Conservation (phyloP, 2,888 invertebrate genomes). For the Lissocephala sabroskyi region DNA sequence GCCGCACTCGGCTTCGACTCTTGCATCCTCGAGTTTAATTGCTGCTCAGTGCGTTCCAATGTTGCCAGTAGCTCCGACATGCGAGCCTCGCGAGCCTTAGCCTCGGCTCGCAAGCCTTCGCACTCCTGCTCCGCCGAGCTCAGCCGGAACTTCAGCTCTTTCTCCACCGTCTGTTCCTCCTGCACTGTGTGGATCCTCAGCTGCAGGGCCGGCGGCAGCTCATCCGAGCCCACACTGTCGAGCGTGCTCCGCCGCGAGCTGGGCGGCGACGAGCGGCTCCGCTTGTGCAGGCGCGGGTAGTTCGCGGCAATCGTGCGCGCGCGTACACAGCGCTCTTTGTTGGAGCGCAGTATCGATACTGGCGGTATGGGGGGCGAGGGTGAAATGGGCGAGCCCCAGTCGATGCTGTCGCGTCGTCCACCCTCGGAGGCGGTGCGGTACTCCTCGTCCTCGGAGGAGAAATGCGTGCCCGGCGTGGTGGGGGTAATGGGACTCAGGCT, state of each 20-base stretch:
- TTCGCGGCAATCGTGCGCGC: slow-evolving; percentile 70
- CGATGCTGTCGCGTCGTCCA: slow-evolving; percentile 84
- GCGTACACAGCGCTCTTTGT: slow-evolving; percentile 72
- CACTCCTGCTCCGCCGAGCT: slow-evolving; percentile 83
- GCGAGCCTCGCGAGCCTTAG: slow-evolving; percentile 80
- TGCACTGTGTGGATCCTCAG: slow-evolving; percentile 63
- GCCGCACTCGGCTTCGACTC: slow-evolving; percentile 81
- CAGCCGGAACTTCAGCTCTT: slow-evolving; percentile 81
- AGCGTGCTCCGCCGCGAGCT: slow-evolving; percentile 77
- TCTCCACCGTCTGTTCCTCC: slow-evolving; percentile 70
- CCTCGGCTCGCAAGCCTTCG: slow-evolving; percentile 81
- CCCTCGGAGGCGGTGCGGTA: slow-evolving; percentile 91
- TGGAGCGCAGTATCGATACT: slow-evolving; percentile 78
- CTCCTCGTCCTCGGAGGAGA: slow-evolving; percentile 90
- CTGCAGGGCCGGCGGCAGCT: slow-evolving; percentile 60
- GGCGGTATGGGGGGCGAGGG: slow-evolving; percentile 78
- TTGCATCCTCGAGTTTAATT: slow-evolving; percentile 76
- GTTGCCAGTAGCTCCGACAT: slow-evolving; percentile 84
- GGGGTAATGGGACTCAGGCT: slow-evolving; percentile 60
- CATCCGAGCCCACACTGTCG: slow-evolving; percentile 78
- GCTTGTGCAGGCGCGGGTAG: slow-evolving; percentile 75
- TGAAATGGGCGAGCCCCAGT: slow-evolving; percentile 83
- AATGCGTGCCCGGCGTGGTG: slow-evolving; percentile 80
- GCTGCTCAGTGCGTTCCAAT: slow-evolving; percentile 84
- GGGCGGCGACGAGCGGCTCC: slow-evolving; percentile 77